These are phyloP conservation scores for Gasteruption jaculator DNA, from an alignment of 2,888 invertebrate genomes.

Conservation along the genomic window DNA sequence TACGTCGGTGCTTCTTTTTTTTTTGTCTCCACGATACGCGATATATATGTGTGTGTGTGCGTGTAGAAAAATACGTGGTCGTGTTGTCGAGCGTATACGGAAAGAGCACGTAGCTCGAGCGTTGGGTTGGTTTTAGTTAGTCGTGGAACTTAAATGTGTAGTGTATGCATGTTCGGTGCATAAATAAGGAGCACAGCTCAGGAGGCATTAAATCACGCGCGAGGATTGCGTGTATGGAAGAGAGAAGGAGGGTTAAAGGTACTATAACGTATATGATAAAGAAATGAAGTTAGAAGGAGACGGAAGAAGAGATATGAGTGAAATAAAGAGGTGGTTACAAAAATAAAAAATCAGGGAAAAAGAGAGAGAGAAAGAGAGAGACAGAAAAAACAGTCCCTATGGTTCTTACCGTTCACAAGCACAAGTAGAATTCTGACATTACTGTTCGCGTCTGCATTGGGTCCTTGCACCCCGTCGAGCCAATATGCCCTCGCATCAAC, in stretches of 20 bases:
- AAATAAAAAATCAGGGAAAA: too few species aligned
- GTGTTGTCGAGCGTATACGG: too few species aligned
- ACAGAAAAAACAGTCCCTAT: constrained; percentile 9
- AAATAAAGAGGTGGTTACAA: constrained; percentile 22
- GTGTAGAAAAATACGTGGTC: too few species aligned
- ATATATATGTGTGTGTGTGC: too few species aligned
- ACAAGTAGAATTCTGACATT: constrained; percentile 9
- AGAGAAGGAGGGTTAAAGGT: constrained; percentile 22
- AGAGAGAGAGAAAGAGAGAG: constrained; percentile 15
- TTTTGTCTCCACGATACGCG: too few species aligned
- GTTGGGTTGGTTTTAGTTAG: too few species aligned
- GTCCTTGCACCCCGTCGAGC: too few species aligned
- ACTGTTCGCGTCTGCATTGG: too few species aligned
- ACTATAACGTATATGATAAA: constrained; percentile 19
- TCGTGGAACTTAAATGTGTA: too few species aligned
- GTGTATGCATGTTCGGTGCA: constrained; percentile 47
- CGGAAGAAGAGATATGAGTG: constrained; percentile 18
- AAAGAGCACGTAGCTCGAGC: too few species aligned
- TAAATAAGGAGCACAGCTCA: constrained; percentile 48
- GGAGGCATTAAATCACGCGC: constrained; percentile 48
- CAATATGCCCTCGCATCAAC: too few species aligned
- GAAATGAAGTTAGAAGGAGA: constrained; percentile 12
- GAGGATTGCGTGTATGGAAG: constrained; percentile 39
- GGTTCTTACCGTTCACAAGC: constrained; percentile 20
- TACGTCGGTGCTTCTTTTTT: too few species aligned